These are phyloP conservation scores for Epizoanthus ramosus DNA, from an alignment of 92 coral and sea anemone genomes.

Conservation along the genomic window DNA sequence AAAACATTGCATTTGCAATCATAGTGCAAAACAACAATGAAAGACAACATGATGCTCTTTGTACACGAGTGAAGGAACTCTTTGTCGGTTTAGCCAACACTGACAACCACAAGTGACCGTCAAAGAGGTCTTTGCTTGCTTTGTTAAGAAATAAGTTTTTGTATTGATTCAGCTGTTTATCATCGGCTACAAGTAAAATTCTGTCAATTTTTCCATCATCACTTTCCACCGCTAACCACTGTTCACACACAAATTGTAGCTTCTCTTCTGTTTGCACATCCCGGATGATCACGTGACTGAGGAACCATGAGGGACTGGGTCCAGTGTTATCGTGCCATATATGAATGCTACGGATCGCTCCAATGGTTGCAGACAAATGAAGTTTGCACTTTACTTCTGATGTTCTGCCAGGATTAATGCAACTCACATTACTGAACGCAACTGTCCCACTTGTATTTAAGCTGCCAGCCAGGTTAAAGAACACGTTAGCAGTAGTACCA, in stretches of 20 bases:
- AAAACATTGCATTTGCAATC: slow-evolving; percentile 95
- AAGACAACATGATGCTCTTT: slow-evolving; percentile 83
- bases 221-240: slow-evolving; percentile 90
- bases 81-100: slow-evolving; percentile 83
- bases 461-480: slow-evolving; percentile 61
- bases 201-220: slow-evolving; percentile 76
- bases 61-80: slow-evolving; percentile 87
- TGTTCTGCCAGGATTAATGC: slow-evolving; percentile 52
- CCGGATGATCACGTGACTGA: slow-evolving; percentile 70
- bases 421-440: slow-evolving; percentile 55
- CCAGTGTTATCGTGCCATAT: slow-evolving; percentile 94
- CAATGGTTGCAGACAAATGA: slow-evolving; percentile 60
- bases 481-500: slow-evolving; percentile 81
- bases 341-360: slow-evolving; percentile 71
- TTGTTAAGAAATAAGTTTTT: slow-evolving; percentile 66
- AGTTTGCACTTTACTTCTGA: slow-evolving; percentile 55
- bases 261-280: slow-evolving; percentile 64
- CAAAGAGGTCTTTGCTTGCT: slow-evolving; percentile 78
- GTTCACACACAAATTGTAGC: slow-evolving; percentile 76
- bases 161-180: slow-evolving; percentile 62
- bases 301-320: slow-evolving; percentile 76
- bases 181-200: slow-evolving; percentile 66
- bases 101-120: slow-evolving; percentile 93
- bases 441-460: slow-evolving; percentile 58
- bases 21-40: slow-evolving; percentile 85